Evolutionary conservation across 2,888 invertebrate genomes (phyloP).

Genomic region (Xestia xanthographa): DNA sequence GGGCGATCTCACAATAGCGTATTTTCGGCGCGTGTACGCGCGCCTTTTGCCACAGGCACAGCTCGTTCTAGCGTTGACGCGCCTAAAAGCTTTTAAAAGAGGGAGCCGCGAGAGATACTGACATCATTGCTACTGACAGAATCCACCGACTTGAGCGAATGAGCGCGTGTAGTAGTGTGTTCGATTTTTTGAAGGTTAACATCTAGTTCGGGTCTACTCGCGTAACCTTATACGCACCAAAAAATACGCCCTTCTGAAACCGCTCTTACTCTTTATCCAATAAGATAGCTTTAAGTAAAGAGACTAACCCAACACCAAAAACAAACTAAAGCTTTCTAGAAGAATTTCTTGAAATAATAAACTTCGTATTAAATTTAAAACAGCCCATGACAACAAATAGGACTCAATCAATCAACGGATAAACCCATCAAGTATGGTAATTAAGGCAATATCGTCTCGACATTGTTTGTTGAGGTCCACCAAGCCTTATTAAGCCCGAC

Average conservation of each 20-base stretch:
- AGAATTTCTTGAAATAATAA: background rate
- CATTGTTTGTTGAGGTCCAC: constrained; percentile 32
- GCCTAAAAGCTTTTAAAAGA: background rate
- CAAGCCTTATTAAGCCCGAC: constrained; percentile 7
- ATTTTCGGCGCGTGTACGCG: background rate
- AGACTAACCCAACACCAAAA: background rate
- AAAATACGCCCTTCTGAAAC: background rate
- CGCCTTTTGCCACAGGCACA: background rate
- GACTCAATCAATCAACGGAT: constrained; percentile 43
- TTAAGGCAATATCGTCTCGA: constrained; percentile 6
- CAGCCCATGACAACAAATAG: background rate
- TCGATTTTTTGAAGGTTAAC: too few species aligned
- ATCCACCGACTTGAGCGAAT: background rate
- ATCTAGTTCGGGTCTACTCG: too few species aligned
- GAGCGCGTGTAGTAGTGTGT: background rate
- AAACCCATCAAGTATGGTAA: constrained; percentile 35
- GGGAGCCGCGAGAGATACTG: background rate
- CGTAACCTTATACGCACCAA: background rate
- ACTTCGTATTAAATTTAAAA: background rate
- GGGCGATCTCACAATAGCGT: background rate
- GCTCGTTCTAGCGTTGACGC: background rate
- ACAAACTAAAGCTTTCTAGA: background rate
- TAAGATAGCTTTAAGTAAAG: background rate
- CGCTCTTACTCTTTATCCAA: background rate
- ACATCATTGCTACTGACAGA: background rate